Conservation (phyloP, 2,888 invertebrate genomes). For the Poecilobothrus nobilitatus region DNA sequence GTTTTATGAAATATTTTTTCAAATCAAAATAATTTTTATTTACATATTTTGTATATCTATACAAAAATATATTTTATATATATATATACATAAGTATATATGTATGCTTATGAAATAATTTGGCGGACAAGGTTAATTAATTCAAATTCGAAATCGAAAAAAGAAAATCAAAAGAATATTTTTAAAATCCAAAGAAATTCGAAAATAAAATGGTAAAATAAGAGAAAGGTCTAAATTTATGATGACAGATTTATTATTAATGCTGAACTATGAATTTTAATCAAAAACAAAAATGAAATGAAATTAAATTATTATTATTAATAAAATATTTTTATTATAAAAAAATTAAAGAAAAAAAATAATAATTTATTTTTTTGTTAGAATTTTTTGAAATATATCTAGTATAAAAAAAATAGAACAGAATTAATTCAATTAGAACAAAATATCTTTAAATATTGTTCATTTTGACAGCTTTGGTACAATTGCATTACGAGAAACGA, state of each 20-base stretch:
- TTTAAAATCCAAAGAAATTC: neutral
- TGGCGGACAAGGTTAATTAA: constrained; percentile 3
- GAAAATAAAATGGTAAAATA: too few relatives aligned
- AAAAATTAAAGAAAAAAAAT: too few relatives aligned
- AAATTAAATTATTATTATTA: neutral
- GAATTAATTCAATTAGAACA: too few relatives aligned
- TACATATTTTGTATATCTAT: neutral
- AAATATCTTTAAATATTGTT: too few relatives aligned
- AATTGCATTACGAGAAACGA: too few relatives aligned
- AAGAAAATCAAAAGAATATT: neutral
- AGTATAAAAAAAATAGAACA: too few relatives aligned
- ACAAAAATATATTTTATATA: too few relatives aligned
- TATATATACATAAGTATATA: neutral
- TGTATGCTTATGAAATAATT: neutral
- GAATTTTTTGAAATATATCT: too few relatives aligned
- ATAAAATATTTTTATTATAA: neutral
- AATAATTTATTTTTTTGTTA: too few relatives aligned
- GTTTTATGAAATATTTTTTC: neutral
- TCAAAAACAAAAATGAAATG: neutral
- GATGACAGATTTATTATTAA: neutral
- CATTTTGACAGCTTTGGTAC: too few relatives aligned
- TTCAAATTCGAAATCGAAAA: neutral
- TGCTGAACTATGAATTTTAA: neutral
- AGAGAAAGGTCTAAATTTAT: neutral
- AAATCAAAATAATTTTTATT: neutral